Evolutionary conservation across 2,888 invertebrate genomes (phyloP).

Genomic region (Eurois occulta): DNA sequence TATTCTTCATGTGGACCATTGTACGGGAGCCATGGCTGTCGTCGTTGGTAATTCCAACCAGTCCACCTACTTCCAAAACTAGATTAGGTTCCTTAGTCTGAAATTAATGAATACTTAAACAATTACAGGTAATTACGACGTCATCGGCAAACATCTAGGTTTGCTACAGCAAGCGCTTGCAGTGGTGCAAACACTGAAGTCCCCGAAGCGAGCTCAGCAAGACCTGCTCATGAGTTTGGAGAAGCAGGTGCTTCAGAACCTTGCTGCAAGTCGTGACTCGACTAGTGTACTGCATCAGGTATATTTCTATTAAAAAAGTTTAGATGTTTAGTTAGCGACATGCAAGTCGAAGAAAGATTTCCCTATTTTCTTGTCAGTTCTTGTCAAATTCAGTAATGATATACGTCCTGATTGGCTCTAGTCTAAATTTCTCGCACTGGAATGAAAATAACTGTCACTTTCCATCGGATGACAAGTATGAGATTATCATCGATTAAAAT

Average conservation of each 20-base stretch:
- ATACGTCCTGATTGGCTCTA: neutral
- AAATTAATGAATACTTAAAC: neutral
- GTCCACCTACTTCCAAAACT: neutral
- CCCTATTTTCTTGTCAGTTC: no score
- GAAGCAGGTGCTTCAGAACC: slow-evolving; percentile 90
- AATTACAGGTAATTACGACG: slow-evolving; percentile 83
- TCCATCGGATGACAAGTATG: neutral
- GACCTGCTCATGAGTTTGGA: slow-evolving; percentile 92
- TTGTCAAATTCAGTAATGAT: neutral
- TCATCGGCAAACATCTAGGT: slow-evolving; percentile 83
- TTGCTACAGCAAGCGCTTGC: slow-evolving; percentile 85
- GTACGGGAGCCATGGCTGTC: neutral
- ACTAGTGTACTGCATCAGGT: slow-evolving; percentile 89
- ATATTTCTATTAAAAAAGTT: neutral
- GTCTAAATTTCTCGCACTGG: no score
- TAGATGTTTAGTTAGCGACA: neutral
- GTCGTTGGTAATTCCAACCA: neutral
- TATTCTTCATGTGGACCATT: neutral
- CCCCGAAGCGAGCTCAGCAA: slow-evolving; percentile 87
- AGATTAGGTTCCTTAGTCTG: neutral
- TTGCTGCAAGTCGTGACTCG: slow-evolving; percentile 89
- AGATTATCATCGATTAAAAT: neutral
- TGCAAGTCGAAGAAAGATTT: neutral
- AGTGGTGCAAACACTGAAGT: slow-evolving; percentile 91
- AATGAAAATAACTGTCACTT: neutral